A percentile compares a stretch with the other conserved stretches of the same genome.
Conservation (phyloP, 2,113 vertebrate species). For the Lamprotornis superbus region DNA sequence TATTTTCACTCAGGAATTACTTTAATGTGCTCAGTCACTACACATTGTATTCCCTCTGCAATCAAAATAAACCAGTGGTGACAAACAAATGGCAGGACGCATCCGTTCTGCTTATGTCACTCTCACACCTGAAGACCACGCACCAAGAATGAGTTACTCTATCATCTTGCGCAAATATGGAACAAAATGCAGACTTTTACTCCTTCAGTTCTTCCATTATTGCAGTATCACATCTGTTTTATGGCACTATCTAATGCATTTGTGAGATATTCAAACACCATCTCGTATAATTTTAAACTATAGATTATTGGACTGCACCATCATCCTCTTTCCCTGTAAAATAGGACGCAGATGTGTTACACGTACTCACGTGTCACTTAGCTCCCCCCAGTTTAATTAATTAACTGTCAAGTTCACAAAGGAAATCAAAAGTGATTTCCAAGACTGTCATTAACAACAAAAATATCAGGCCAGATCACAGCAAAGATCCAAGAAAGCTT, state of each 20-base stretch:
- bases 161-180: not conserved
- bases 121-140: not conserved
- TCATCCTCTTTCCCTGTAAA: not conserved
- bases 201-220: not conserved
- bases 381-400: not conserved
- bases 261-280: not conserved
- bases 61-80: not conserved
- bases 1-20: not conserved
- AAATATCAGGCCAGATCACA: not conserved
- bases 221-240: not conserved
- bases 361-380: not conserved
- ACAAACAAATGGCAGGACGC: fast-evolving
- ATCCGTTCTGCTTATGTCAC: fast-evolving
- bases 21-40: not conserved
- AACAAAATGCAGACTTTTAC: not conserved
- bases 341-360: not conserved
- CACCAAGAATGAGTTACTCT: not conserved
- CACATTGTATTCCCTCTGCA: not conserved
- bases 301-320: not conserved
- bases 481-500: not conserved
- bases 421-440: not conserved
- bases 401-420: not conserved
- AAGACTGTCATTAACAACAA: not conserved
- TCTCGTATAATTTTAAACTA: not conserved
- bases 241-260: not conserved